Evolutionary conservation across 2,113 vertebrate species (phyloP).

Genomic region (Lipophrys pholis): DNA sequence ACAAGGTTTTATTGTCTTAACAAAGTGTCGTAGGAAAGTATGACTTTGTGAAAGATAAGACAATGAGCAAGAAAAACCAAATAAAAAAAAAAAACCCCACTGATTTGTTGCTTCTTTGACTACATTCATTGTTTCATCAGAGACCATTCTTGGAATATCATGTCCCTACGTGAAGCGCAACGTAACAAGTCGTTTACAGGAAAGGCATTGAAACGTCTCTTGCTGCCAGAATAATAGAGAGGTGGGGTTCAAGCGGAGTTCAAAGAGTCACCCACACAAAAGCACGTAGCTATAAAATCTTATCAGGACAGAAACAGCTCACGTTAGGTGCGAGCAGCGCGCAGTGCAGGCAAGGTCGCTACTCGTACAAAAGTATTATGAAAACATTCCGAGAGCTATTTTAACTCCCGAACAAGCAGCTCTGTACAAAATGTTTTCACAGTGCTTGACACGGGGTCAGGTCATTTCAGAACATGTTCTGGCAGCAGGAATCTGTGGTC

Average conservation of each 20-base stretch:
- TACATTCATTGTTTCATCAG: neutral
- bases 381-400: slow-evolving; percentile 14
- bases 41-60: slow-evolving; percentile 25
- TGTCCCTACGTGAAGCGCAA: neutral
- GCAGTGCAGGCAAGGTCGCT: neutral
- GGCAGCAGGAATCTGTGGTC: too few relatives aligned
- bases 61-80: slow-evolving; percentile 5
- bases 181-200: neutral
- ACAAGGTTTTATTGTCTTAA: slow-evolving; percentile 5
- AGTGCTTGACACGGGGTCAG: too few relatives aligned
- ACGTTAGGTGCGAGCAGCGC: neutral
- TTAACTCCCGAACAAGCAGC: neutral
- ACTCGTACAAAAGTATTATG: neutral
- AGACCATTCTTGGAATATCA: neutral
- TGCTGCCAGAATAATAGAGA: neutral
- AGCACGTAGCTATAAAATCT: neutral
- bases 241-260: neutral
- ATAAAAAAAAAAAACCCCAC: slow-evolving; percentile 1
- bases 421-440: neutral
- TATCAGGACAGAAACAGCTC: slow-evolving; percentile 13
- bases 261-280: slow-evolving; percentile 4
- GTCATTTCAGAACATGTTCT: neutral
- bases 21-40: slow-evolving; percentile 27
- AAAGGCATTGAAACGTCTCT: neutral
- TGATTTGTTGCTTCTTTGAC: slow-evolving; percentile 9